phyloP scores from a whole-genome alignment of 2,797 vertebrate species.

The Siniperca scherzeri region DNA sequence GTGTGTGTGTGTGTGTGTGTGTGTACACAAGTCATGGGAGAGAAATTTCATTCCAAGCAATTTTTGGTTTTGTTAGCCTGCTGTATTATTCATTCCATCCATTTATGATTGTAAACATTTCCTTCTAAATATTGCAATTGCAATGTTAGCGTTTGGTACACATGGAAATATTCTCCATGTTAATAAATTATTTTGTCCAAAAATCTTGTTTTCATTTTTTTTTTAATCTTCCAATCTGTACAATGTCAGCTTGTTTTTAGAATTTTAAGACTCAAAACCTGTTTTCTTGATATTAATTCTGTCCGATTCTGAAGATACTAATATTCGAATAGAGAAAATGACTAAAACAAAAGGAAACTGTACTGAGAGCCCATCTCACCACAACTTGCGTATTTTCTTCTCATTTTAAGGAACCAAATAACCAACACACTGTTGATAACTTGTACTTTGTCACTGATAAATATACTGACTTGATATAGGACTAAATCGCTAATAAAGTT shows the following conservation, averaged over 20 bases:
- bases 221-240: neutral
- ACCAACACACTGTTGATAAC: neutral
- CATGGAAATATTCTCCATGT: neutral
- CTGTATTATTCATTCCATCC: constrained; percentile 43
- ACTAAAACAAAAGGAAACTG: constrained; percentile 2
- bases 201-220: neutral
- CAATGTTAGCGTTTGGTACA: neutral
- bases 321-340: neutral
- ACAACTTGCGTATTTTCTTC: neutral
- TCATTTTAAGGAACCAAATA: neutral
- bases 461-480: neutral
- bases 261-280: neutral
- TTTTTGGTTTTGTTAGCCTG: constrained; percentile 28
- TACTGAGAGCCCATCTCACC: neutral
- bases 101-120: constrained; percentile 36
- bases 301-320: neutral
- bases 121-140: neutral
- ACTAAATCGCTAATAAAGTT: neutral
- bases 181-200: neutral
- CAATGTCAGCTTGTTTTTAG: neutral
- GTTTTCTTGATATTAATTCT: neutral
- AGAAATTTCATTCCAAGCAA: neutral
- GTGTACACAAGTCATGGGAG: neutral
- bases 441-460: neutral
- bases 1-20: constrained; percentile 7